Percentiles rank a stretch among this genome's conserved stretches.
Conservation (phyloP, 2,113 vertebrate species). For the Ophthalmolycus amberensis region DNA sequence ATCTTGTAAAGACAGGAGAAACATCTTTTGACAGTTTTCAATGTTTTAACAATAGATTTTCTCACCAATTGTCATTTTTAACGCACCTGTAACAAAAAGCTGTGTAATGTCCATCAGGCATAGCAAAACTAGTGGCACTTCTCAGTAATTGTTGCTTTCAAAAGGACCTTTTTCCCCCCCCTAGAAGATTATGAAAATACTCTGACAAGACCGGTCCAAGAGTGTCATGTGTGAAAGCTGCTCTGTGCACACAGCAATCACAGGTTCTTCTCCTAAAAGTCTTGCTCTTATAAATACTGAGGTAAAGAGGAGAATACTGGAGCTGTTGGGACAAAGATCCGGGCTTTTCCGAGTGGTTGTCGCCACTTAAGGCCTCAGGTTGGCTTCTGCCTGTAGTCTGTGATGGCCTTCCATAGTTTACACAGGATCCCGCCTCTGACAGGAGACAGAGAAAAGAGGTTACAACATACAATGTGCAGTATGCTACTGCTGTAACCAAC, state of each 20-base stretch:
- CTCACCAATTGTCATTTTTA: slow-evolving; percentile 22
- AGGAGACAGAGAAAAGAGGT: slow-evolving; percentile 27
- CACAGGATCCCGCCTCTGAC: slow-evolving; percentile 95
- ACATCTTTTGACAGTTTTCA: slow-evolving; percentile 37
- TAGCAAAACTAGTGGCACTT: slow-evolving; percentile 71
- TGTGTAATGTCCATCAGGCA: slow-evolving; percentile 28
- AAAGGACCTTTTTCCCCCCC: slow-evolving; percentile 18
- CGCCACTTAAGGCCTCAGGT: slow-evolving; percentile 77
- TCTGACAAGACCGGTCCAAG: neutral
- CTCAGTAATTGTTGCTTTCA: slow-evolving; percentile 34
- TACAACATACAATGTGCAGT: neutral
- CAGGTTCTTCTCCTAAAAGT: slow-evolving; percentile 43
- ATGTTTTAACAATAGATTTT: slow-evolving; percentile 40
- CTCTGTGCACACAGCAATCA: slow-evolving; percentile 13
- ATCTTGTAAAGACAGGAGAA: slow-evolving; percentile 57
- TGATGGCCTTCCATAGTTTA: slow-evolving; percentile 94
- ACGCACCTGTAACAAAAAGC: slow-evolving; percentile 62
- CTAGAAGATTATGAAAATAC: slow-evolving; percentile 30
- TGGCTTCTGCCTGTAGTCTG: slow-evolving; percentile 88
- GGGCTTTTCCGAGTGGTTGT: slow-evolving; percentile 55
- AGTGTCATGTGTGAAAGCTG: slow-evolving; percentile 29
- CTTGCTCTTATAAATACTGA: slow-evolving; percentile 87
- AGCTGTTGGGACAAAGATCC: slow-evolving; percentile 58
- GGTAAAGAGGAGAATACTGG: slow-evolving; percentile 83
- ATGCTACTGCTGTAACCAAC: neutral